These are phyloP conservation scores for Apodemus agrarius DNA, from an alignment of 2,797 vertebrate genomes.

Conservation along the genomic window DNA sequence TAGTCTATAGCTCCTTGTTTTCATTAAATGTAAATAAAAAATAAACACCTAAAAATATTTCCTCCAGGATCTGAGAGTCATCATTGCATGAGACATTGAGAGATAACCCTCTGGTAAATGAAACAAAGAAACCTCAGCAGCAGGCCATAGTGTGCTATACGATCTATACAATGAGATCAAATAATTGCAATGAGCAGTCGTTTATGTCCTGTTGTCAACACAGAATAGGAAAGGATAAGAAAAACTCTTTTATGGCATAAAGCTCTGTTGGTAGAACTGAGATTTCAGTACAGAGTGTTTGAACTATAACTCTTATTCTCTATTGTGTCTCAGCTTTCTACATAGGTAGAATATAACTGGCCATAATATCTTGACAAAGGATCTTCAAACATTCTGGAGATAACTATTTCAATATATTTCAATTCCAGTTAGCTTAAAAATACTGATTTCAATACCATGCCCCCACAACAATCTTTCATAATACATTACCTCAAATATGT, in stretches of 20 bases:
- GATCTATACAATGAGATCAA: neutral
- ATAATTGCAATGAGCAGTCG: neutral
- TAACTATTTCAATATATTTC: neutral
- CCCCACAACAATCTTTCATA: neutral
- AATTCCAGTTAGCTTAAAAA: neutral
- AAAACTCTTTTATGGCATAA: neutral
- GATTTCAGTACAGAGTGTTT: neutral
- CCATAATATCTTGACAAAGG: fast-evolving
- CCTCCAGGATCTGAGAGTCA: neutral
- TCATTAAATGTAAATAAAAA: neutral
- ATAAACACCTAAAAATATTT: neutral
- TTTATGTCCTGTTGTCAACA: neutral
- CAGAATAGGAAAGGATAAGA: too few species aligned
- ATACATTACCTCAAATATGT: neutral
- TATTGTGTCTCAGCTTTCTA: neutral
- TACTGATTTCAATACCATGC: neutral
- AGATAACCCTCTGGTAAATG: neutral
- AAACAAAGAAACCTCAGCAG: neutral
- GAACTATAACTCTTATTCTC: neutral
- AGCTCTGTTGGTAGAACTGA: neutral
- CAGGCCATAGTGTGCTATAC: fast-evolving
- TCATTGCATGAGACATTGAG: fast-evolving
- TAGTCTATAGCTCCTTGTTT: neutral
- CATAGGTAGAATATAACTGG: fast-evolving
- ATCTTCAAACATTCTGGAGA: neutral